Evolutionary conservation across 2,113 vertebrate species (phyloP), one percentile per base, ranked within the genome.

Genomic region (cat (Felis catus)): DNA sequence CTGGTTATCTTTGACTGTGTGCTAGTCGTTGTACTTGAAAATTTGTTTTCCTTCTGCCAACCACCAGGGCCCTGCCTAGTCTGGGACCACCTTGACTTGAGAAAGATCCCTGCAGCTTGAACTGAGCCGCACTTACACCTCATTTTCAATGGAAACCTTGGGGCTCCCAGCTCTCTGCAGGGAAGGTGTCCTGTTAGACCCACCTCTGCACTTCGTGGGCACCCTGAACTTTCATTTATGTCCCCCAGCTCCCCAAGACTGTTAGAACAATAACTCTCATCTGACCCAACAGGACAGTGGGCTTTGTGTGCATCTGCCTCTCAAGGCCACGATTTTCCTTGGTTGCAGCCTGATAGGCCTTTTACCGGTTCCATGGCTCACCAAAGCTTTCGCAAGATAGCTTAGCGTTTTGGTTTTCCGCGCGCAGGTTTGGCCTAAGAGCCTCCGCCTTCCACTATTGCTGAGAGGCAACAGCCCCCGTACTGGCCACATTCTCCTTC

Each of bases 371-470:
- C 39, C 79, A 19, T 0, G n/a, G 71, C n/a, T 12, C 29, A 3
- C 1, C 0, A 1, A 0, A 10, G 23, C 76, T n/a, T 29, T 27
- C 0, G 1, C 13, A 10, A 27, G 19, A 48, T 1, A 41, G 19
- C 33, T 41, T 4, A 15, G 33, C 0, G 1, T 7, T 15, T 7
- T 29, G 0, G 33, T 68, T 45, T 48, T 41, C n/a, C 2, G 45
- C 0, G 55, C 55, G 51, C 1, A 3, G 16, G 36, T 3, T 23
- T 7, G 8, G 23, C 29, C 71, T 31, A 3, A 53, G 18, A 7
- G 13, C 6, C n/a, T 31, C 45, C 0, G 2, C 21, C 39, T 16
- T 33, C 16, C 11, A 5, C 21, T 1, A 2, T 16, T 19, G 29
- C 8, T 0, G 25, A 3, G 21, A 33, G 19, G 27, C 14, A 45